A percentile compares a stretch with the other conserved stretches of the same genome.
phyloP scores from a whole-genome alignment of 2,113 vertebrate species.

The Lota lota region DNA sequence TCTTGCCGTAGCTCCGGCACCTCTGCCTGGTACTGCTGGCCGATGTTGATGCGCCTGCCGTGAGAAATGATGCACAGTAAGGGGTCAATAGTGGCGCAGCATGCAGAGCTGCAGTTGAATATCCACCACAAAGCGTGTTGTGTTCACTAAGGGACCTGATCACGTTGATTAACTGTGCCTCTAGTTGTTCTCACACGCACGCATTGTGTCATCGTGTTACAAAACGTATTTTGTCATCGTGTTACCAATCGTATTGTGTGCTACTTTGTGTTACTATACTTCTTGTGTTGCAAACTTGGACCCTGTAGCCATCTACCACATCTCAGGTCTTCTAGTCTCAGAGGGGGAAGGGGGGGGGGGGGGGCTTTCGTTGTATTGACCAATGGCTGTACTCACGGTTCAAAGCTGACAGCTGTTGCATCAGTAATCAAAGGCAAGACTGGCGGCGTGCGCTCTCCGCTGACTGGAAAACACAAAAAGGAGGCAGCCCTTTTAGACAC shows the following conservation, averaged over 20 bases:
- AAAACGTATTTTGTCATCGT: no score
- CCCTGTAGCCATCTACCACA: no score
- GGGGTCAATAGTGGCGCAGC: not conserved
- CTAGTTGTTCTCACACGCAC: no score
- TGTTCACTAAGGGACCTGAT: not conserved
- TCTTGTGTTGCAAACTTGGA: no score
- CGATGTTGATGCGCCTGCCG: constrained; percentile 93
- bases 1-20: constrained; percentile 82
- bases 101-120: no score
- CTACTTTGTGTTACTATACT: no score
- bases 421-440: constrained; percentile 84
- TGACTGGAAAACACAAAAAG: constrained; percentile 75
- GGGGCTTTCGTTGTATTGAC: no score
- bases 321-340: no score
- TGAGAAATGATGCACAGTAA: not conserved
- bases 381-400: constrained; percentile 83
- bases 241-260: no score
- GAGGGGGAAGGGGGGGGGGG: no score
- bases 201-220: no score
- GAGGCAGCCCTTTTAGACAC: constrained; percentile 5
- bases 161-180: not conserved
- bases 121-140: no score
- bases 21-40: constrained; percentile 88
- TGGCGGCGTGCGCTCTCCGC: constrained; percentile 88
- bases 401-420: constrained; percentile 90